A percentile compares a stretch with the other conserved stretches of the same genome.
Conservation (phyloP, 1,140 invertebrate species). For the Drepana arcuata region DNA sequence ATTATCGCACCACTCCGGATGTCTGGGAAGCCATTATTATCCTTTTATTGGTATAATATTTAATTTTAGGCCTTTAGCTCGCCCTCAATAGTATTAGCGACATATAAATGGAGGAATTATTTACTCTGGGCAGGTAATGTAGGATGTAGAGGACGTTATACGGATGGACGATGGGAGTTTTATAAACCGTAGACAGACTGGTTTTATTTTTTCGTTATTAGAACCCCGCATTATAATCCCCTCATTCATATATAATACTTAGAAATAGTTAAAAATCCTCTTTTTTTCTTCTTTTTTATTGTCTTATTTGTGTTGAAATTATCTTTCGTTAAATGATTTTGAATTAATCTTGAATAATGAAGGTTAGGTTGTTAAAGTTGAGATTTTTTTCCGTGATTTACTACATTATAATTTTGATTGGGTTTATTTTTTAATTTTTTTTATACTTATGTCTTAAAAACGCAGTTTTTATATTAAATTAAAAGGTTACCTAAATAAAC, state of each 20-base stretch:
- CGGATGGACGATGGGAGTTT: neutral
- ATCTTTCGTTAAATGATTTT: no score
- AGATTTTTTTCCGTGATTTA: no score
- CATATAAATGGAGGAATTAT: constrained; percentile 63
- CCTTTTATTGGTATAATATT: constrained; percentile 72
- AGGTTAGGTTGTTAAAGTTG: no score
- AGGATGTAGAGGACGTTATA: neutral
- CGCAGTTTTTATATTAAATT: no score
- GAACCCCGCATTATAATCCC: neutral
- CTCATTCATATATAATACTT: neutral
- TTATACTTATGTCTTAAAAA: no score
- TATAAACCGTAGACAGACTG: neutral
- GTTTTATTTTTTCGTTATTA: neutral
- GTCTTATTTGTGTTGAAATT: no score
- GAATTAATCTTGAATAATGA: no score
- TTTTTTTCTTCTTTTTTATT: neutral
- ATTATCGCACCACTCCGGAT: constrained; percentile 60
- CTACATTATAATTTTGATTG: no score
- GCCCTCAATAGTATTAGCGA: constrained; percentile 28
- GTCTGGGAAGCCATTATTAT: constrained; percentile 60
- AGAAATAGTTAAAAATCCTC: neutral
- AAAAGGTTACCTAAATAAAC: no score
- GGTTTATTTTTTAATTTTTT: no score
- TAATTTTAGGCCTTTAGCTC: constrained; percentile 63
- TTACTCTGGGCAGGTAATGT: constrained; percentile 14